Base-by-base conservation (phyloP, 2,888 invertebrate genomes). In the Ochlodes sylvanus region DNA sequence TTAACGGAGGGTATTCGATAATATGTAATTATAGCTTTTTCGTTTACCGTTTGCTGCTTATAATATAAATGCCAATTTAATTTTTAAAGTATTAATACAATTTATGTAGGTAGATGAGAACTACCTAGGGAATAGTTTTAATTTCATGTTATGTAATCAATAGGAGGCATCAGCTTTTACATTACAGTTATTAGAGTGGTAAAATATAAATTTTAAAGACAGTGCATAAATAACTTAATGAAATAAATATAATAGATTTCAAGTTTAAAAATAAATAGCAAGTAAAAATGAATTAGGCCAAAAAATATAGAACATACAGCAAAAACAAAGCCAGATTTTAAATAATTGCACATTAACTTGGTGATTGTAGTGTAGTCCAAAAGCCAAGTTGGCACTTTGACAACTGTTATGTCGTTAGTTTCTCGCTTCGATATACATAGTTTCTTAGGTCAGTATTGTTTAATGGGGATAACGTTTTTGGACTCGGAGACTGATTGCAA, bases 311-410 rank as follows among this genome's bases (percentile, higher is more conserved):
- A 57, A 63, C 55, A 66, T 14, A 65, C 65, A 54, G 44, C 56
- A 41, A 54, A 56, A 17, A 47, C 56, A 68, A 62, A 50, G 47
- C 62, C 38, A 68, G 17, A 47, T 68, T 52, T 27, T 52, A 52
- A 42, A 68, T 63, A 63, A 56, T 42, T 50, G 68, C 62, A 57
- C 68, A 63, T 68, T 63, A 68, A 68, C 63, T 50, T 63, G 41
- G 57, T 50, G 68, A 63, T 32, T 42, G 57, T 50, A 52, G 63
- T 50, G 42, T 57, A 63, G 68, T 63, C 21, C 63, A 63, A 15
- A 56, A 63, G 67, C 67, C 61, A 68, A 68, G 50, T 68, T 68
- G 68, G 63, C 63, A 21, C 57, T 63, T 57, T 63, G 68, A 63
- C 68, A 68, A 68, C 50, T 56, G 52, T 68, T 63, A 34, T 60